phyloP scores from a whole-genome alignment of 2,888 invertebrate species.

The Cephus pulcher region DNA sequence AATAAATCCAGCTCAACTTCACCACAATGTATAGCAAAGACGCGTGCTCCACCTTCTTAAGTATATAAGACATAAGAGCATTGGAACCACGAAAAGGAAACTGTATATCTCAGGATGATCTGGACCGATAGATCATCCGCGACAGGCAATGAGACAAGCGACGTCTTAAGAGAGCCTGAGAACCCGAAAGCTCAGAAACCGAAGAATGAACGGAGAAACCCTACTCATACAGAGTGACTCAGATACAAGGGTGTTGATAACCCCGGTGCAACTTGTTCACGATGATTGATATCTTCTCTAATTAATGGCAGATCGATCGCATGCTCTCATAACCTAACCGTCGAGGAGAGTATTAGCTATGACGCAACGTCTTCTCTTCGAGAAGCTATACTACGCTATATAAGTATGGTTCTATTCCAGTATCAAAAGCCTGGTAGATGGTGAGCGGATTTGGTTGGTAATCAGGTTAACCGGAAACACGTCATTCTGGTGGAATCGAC shows the following conservation, averaged over 20 bases:
- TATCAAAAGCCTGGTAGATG: not conserved
- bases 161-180: slow-evolving; percentile 1
- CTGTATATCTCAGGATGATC: slow-evolving; percentile 6
- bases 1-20: not conserved
- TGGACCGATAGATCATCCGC: slow-evolving; percentile 9
- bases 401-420: not conserved
- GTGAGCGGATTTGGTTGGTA: not conserved
- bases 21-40: not conserved
- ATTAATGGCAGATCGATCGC: slow-evolving; percentile 8
- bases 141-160: slow-evolving; percentile 2
- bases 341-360: not conserved
- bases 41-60: not conserved
- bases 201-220: not conserved
- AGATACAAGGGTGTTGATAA: not conserved
- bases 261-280: slow-evolving; percentile 3
- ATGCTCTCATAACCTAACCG: not conserved
- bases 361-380: not conserved
- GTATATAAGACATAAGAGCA: not conserved
- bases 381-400: not conserved
- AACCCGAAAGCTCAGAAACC: not conserved
- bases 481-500: not conserved
- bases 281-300: slow-evolving; percentile 8
- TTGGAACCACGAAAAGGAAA: slow-evolving; percentile 1
- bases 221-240: slow-evolving; percentile 2
- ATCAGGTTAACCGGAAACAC: not conserved